Conservation (phyloP, 23 tunicate species). For the Clavelina lepadiformis region DNA sequence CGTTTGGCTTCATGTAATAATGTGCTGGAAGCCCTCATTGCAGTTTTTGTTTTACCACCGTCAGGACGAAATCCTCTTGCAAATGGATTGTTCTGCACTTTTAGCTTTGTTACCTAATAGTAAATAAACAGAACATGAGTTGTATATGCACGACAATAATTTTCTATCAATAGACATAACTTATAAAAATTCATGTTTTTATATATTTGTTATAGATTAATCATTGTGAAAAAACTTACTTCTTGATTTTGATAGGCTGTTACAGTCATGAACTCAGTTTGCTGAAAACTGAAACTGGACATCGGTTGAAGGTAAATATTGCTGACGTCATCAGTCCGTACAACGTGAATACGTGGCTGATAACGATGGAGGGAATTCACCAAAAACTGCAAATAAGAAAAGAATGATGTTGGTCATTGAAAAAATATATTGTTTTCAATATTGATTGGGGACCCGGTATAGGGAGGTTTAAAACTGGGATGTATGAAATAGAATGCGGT, state of each 20-base stretch:
- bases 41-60: slow-evolving; percentile 38
- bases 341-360: slow-evolving; percentile 41
- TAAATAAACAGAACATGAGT: too few relatives aligned
- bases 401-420: too few relatives aligned
- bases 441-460: too few relatives aligned
- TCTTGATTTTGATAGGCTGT: slow-evolving; percentile 67
- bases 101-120: slow-evolving; percentile 55
- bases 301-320: slow-evolving; percentile 13
- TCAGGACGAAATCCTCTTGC: slow-evolving; percentile 71
- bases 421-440: too few relatives aligned
- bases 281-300: slow-evolving; percentile 46
- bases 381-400: slow-evolving; percentile 21
- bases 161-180: too few relatives aligned
- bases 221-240: slow-evolving; percentile 17
- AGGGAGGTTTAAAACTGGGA: too few relatives aligned
- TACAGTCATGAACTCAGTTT: slow-evolving; percentile 55
- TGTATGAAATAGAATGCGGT: too few relatives aligned
- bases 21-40: too few relatives aligned
- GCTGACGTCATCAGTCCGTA: slow-evolving; percentile 40
- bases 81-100: slow-evolving; percentile 64
- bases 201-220: too few relatives aligned
- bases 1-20: too few relatives aligned
- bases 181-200: too few relatives aligned
- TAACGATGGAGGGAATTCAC: slow-evolving; percentile 66
- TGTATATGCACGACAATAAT: too few relatives aligned